Evolutionary conservation across 2,113 vertebrate genomes (phyloP), one percentile per base, ranked within the genome.

Genomic region (Neofelis nebulosa): DNA sequence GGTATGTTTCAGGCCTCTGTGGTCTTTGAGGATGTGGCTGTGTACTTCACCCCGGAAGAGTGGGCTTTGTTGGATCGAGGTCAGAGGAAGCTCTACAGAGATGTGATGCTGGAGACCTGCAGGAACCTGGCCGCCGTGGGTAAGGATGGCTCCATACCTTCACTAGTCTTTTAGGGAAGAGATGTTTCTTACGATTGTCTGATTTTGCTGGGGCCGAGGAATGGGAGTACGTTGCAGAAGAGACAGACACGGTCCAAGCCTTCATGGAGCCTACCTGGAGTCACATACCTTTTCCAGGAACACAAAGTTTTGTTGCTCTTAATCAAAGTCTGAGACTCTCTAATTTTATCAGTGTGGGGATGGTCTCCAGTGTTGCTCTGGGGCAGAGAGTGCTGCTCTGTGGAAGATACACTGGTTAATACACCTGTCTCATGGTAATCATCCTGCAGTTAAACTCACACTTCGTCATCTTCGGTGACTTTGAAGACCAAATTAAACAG

Each of bases 91-190:
- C 87, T 95, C 21, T 95, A 84, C 79, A 76, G 69, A 66, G 94
- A 95, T 0, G 87, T 95, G 68, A 90, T 90, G 87, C 79, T 66
- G 94, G 94, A 95, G 61, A 95, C 79, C 57, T 84, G 36, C 94
- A 33, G 27, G 68, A 84, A 90, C 79, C 87, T 95, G 79, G 79
- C 87, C 45, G 83, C 57, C 0, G 29, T 84, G 71, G 87, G 94
- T 90, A 41, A 90, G 57, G 27, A 48, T 2, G 9, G 27, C 8
- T 4, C 73, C 41, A 4, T 41, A 41, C 41, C 41, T 45, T 9
- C 73, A 16, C 73, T 9, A 2, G 14, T 8, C 19, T 68, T 31
- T n/a, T 15, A 76, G 91, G 31, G n/a, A 74, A 76, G 5, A 13
- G 2, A 7, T 25, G 29, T 33, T 81, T 82, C 41, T 66, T 73